Percentiles rank a stretch among this genome's conserved stretches.
These are phyloP conservation scores for Grammomys dolichurus DNA, from an alignment of 2,113 vertebrate species.

Conservation along the genomic window DNA sequence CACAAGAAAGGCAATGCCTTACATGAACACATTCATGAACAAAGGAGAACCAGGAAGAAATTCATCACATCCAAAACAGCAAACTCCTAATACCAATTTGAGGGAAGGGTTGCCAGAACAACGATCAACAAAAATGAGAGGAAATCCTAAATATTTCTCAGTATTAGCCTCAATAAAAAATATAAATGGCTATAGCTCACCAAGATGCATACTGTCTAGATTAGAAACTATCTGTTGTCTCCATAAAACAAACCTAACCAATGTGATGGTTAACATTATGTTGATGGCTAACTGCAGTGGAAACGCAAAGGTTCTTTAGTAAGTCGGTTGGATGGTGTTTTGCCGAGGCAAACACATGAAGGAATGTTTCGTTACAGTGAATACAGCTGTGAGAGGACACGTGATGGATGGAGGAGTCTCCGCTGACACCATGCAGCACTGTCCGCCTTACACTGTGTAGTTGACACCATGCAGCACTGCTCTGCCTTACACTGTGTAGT, in stretches of 20 bases:
- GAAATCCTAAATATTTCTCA: neutral
- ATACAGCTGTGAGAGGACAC: too few species aligned
- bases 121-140: neutral
- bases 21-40: neutral
- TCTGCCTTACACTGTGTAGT: too few species aligned
- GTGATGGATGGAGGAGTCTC: too few species aligned
- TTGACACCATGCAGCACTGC: too few species aligned
- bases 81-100: neutral
- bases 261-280: neutral
- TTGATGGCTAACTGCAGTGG: neutral
- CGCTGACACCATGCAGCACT: too few species aligned
- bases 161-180: neutral
- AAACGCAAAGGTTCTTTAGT: too few species aligned
- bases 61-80: neutral
- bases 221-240: neutral
- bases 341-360: too few species aligned
- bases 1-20: neutral
- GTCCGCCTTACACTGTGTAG: too few species aligned
- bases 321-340: too few species aligned
- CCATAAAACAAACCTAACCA: neutral
- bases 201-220: neutral
- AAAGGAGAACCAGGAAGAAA: neutral
- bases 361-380: too few species aligned
- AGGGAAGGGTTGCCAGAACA: neutral
- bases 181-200: neutral